A percentile compares a stretch with the other conserved stretches of the same genome.
Evolutionary conservation across 2,797 vertebrate species (phyloP).

Genomic region (Acestrorhynchus altus): DNA sequence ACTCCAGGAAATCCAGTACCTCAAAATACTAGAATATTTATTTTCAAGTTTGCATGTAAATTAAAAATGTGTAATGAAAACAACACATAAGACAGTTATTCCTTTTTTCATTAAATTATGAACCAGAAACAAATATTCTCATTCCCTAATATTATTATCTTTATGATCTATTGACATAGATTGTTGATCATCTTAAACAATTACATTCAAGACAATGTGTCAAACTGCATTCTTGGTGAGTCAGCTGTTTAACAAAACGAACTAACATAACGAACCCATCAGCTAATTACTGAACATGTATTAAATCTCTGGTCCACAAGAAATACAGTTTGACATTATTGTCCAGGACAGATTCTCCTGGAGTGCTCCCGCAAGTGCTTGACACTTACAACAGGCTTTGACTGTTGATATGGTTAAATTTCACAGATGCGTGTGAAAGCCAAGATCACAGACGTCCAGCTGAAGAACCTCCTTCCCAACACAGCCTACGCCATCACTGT

Average conservation of each 20-base stretch:
- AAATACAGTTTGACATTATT: neutral
- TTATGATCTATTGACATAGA: too few relatives aligned
- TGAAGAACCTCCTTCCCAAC: constrained; percentile 88
- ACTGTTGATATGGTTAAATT: constrained; percentile 58
- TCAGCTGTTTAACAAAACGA: neutral
- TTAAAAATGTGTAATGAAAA: too few relatives aligned
- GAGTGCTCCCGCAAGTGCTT: constrained; percentile 4
- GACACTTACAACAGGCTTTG: constrained; percentile 31
- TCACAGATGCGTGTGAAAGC: constrained; percentile 60
- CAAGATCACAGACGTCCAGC: constrained; percentile 80
- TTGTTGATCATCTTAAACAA: too few relatives aligned
- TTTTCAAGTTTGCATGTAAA: too few relatives aligned
- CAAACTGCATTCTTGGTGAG: neutral
- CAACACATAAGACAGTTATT: too few relatives aligned
- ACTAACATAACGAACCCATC: neutral
- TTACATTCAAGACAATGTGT: neutral
- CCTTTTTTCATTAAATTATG: too few relatives aligned
- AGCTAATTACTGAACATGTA: neutral
- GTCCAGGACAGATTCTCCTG: constrained; percentile 3
- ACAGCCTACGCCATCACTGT: constrained; percentile 89
- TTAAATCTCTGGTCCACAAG: neutral
- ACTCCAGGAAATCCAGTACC: too few relatives aligned
- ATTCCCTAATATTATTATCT: too few relatives aligned
- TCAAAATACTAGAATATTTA: too few relatives aligned
- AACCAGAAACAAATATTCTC: too few relatives aligned